Base-by-base conservation (phyloP, 2,888 invertebrate species). In the Rosalia funebris region DNA sequence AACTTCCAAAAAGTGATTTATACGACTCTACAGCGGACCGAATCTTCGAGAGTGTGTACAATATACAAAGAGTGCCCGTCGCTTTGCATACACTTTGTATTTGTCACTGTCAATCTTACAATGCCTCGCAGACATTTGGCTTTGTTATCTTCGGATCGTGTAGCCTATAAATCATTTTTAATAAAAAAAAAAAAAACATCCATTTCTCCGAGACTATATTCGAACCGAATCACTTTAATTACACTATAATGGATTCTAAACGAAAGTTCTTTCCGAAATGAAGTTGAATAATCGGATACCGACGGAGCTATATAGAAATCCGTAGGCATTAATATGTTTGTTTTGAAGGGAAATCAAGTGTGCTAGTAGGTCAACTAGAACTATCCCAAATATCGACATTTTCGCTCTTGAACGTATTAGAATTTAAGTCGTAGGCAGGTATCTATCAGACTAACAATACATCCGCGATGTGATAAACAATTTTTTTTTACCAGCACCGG, bases 361-460 rank as follows among this genome's bases (percentile, higher is more conserved):
- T 60, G 60, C 50, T 50, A 60, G 44, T 60, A 50, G 60, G 60
- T 56, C 56, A 60, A 42, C 25, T 11, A 34, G 53, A 36, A 39
- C 36, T 57, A 44, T 57, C 44, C 17, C 16, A 44, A 52, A 54
- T 57, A 15, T 19, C 10, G 32, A 44, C 31, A 20, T 54, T 59
- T 54, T 46, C 41, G 39, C 53, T 53, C 36, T 50, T 37, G 45
- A 57, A 52, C 39, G 16, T 12, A 25, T 44, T 25, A 41, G 7
- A 25, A n/a, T 34, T 11, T 34, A 5, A 34, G 2, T 7, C 7
- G 34, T 2, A 7, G 34, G 10, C 34, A 11, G 11, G 7, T n/a
- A 34, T 34, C 11, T n/a, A 34, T 34, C 34, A 25, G 25, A 25
- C 7, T 5, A 34, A 3, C 10, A n/a, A 34, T n/a, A n/a, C 34